Evolutionary conservation across 2,888 invertebrate genomes (phyloP), one percentile per base, ranked within the genome.

Genomic region (Ornithoptera alexandrae): DNA sequence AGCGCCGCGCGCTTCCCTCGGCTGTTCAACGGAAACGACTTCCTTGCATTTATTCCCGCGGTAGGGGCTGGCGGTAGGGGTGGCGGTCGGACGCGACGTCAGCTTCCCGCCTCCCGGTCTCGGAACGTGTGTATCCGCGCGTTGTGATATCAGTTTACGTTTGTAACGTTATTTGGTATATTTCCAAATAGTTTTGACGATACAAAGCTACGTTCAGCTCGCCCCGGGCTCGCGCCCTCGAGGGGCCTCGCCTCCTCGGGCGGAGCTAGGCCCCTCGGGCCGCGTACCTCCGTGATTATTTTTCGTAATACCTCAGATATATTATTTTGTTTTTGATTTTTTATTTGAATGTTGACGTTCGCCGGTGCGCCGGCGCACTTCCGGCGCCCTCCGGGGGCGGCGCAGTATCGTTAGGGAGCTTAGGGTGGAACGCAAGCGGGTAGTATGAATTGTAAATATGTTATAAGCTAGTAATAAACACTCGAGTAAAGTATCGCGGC

Each of bases 391-490:
- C 5, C 30, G 22, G 22, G 22, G 77, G 79, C 78, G 77, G 77
- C 73, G 77, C 79, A 81, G 78, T 75, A 79, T 80, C 77, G 77
- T 83, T 87, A 88, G 88, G 86, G 89, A 90, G 88, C 87, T 89
- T 89, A 88, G 82, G 78, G 77, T 75, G 79, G 81, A 80, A 84
- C 82, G 84, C 85, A 88, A 87, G 92, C 90, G 91, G 92, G 90
- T 92, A 92, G 91, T 81, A 82, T 83, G 84, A 91, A 87, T 88
- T 92, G 92, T 92, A 92, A 85, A 92, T 92, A 89, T 80, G 82
- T 80, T 82, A 83, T 87, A 90, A 86, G 84, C 84, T 91, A 90
- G 87, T 76, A 76, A 81, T 84, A 81, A 86, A 80, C 81, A 82
- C 83, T 81, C 83, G 80, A 81, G 79, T 81, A 79, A 82, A 85